These are phyloP conservation scores for Ctenochaetus hawaiiensis DNA, from an alignment of 2,797 vertebrate species.

Conservation along the genomic window DNA sequence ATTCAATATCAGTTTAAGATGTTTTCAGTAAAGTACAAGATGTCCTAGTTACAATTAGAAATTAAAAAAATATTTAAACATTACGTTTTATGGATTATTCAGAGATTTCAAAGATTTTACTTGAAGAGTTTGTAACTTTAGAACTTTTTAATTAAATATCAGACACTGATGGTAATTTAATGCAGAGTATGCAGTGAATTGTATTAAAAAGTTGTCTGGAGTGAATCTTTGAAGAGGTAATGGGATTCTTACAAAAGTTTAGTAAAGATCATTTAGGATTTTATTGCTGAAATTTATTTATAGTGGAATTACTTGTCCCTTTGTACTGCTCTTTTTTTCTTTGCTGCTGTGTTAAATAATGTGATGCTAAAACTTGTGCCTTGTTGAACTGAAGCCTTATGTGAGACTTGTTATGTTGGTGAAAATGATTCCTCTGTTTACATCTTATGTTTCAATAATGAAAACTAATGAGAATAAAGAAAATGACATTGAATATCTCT, in stretches of 20 bases:
- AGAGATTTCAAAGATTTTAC: background rate
- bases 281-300: background rate
- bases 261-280: background rate
- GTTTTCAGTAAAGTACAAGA: too few species aligned
- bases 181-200: background rate
- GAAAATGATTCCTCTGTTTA: background rate
- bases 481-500: background rate
- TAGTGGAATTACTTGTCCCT: background rate
- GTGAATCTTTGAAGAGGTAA: background rate
- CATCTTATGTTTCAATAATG: background rate
- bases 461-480: slow-evolving; percentile 32
- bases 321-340: background rate
- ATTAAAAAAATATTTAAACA: too few species aligned
- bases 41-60: too few species aligned
- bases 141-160: background rate
- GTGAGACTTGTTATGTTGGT: background rate
- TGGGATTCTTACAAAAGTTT: background rate
- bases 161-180: background rate
- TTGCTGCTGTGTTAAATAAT: slow-evolving; percentile 2
- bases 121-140: background rate
- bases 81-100: too few species aligned
- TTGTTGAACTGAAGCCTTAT: slow-evolving; percentile 22
- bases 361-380: slow-evolving; percentile 13
- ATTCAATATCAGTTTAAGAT: slow-evolving; percentile 6
- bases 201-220: background rate